Conservation (phyloP, 2,113 vertebrate genomes). For the Sebastes schlegelii region DNA sequence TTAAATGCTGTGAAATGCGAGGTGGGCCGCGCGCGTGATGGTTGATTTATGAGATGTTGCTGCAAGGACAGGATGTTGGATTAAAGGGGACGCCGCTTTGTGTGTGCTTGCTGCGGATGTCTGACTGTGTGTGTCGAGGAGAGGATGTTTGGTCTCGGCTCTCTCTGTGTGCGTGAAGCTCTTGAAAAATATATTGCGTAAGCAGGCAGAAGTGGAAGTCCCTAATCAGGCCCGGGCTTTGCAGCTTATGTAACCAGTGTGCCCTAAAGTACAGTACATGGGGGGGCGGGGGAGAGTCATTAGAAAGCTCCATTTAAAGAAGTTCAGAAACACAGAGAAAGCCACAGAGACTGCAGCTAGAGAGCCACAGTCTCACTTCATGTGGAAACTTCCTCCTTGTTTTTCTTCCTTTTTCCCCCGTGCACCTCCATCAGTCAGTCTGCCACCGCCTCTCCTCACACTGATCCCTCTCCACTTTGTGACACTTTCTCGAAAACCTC, state of each 20-base stretch:
- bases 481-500: constrained; percentile 18
- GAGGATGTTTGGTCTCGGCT: constrained; percentile 9
- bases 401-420: constrained; percentile 1
- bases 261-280: constrained; percentile 1
- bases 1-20: constrained; percentile 55
- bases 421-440: constrained; percentile 27
- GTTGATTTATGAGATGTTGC: constrained; percentile 51
- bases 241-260: constrained; percentile 23
- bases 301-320: constrained; percentile 15
- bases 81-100: neutral
- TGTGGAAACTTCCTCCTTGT: neutral
- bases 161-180: neutral
- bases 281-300: constrained; percentile 1
- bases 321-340: constrained; percentile 2
- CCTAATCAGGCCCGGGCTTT: neutral
- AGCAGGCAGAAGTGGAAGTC: constrained; percentile 24
- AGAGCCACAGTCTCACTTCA: constrained; percentile 5
- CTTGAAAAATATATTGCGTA: constrained; percentile 28
- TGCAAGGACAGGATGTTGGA: constrained; percentile 24
- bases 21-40: constrained; percentile 43
- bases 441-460: neutral
- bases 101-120: neutral
- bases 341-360: neutral
- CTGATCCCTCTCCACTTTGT: constrained; percentile 14
- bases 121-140: constrained; percentile 17